Evolutionary conservation across 64 coral and sea anemone genomes (phyloP), one percentile per base, ranked within the genome.

Genomic region (Stichodactyla mertensii): DNA sequence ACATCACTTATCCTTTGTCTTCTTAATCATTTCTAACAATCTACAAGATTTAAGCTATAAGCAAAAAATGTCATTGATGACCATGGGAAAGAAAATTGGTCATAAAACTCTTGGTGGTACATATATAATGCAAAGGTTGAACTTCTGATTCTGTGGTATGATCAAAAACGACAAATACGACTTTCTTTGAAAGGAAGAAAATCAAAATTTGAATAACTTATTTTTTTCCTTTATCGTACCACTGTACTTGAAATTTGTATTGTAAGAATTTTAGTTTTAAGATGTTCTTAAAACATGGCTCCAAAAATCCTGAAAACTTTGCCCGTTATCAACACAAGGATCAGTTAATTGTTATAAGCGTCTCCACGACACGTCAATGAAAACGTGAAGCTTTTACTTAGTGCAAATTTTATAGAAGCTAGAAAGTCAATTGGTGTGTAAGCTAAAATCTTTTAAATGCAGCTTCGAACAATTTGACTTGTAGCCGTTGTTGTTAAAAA

Each of bases 1-100:
- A 74, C 24, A 74, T 74, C 69, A 74, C 69, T 74, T 74, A 31
- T 11, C 2, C 7, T 13, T 74, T 31, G 22, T 31, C 22, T n/a
- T 74, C 24, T 74, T 74, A 74, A 74, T 74, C 69, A 74, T 74
- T 31, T 26, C 69, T 31, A 27, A 31, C 69, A 74, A 74, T 74
- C 69, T 74, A 74, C n/a, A 74, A 74, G n/a, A 74, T n/a, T n/a
- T n/a, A 74, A 27, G 69, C 10, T 27, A 26, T 26, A 31, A 74
- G 69, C 69, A 31, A 74, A 74, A 74, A 27, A 69, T 69, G 64
- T 6, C 16, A 18, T n/a, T 20, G n/a, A 20, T 20, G 5, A 16
- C 59, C 18, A 16, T 15, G 14, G 13, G 13, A 61, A 15, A 61
- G 18, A 13, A 61, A 13, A 13, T 61, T 61, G 14, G 59, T 5